Percentiles rank a stretch among this genome's conserved stretches.
Evolutionary conservation across 1,140 invertebrate genomes (phyloP).

Genomic region (Lerema accius): DNA sequence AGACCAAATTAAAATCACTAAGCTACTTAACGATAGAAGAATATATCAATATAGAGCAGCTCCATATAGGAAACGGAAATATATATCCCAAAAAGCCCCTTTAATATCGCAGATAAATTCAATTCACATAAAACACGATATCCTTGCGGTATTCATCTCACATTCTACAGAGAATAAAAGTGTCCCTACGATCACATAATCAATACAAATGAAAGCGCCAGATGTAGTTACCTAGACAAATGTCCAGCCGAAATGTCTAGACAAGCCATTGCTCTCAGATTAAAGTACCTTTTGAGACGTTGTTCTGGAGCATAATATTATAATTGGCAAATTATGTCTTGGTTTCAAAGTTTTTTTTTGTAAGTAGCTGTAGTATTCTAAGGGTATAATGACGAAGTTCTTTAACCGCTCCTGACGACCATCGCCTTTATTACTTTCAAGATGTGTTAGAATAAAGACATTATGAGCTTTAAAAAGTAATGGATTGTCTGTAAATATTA

Average conservation of each 20-base stretch:
- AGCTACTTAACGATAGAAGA: too few relatives aligned
- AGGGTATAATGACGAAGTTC: too few relatives aligned
- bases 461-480: too few relatives aligned
- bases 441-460: too few relatives aligned
- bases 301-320: conserved; percentile 1
- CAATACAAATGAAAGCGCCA: conserved; percentile 28
- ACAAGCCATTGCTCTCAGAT: conserved; percentile 28
- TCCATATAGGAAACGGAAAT: too few relatives aligned
- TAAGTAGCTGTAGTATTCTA: too few relatives aligned
- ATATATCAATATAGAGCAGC: too few relatives aligned
- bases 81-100: too few relatives aligned
- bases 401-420: too few relatives aligned
- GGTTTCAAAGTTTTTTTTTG: neutral
- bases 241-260: conserved; percentile 43
- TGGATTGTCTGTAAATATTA: too few relatives aligned
- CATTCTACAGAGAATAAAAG: neutral
- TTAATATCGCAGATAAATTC: neutral
- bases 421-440: too few relatives aligned
- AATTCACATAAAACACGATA: neutral
- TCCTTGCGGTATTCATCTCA: neutral
- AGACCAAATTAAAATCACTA: too few relatives aligned
- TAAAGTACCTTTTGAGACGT: conserved; percentile 25
- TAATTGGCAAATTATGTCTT: conserved; percentile 13
- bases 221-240: conserved; percentile 40
- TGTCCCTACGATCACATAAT: conserved; percentile 5